Percentiles rank a stretch among this genome's conserved stretches.
Evolutionary conservation across 2,797 vertebrate species (phyloP).

Genomic region (Manis pentadactyla): DNA sequence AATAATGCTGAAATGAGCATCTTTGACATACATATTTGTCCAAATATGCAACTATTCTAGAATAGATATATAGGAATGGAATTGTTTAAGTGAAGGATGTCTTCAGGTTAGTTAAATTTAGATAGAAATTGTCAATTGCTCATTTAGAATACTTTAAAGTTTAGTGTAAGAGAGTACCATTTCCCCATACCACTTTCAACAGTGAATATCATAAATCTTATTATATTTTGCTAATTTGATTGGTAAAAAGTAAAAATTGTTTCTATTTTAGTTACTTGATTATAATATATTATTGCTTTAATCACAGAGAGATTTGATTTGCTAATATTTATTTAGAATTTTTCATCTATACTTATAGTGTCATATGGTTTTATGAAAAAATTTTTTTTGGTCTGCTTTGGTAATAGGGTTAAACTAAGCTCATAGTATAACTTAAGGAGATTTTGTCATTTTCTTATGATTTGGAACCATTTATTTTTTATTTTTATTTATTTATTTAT

Average conservation of each 20-base stretch:
- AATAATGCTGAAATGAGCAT: conserved; percentile 25
- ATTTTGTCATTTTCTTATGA: neutral
- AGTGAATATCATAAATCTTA: neutral
- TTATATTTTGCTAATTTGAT: conserved; percentile 13
- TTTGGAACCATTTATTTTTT: neutral
- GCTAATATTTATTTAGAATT: neutral
- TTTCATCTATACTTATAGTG: neutral
- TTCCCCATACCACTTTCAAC: neutral
- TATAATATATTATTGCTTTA: neutral
- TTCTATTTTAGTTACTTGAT: conserved; percentile 25
- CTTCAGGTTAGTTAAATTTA: conserved; percentile 38
- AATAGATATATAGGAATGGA: neutral
- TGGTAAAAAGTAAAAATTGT: neutral
- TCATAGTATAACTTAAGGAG: neutral
- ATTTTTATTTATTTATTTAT: too few relatives aligned
- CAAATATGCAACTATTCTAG: conserved; percentile 11
- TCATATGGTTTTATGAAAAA: neutral
- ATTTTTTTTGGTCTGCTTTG: neutral
- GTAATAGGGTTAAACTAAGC: neutral
- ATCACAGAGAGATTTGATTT: conserved; percentile 20
- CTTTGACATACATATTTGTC: conserved; percentile 1
- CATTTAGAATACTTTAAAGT: neutral
- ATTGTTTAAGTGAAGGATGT: neutral
- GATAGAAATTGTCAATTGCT: neutral
- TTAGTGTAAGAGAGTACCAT: neutral